A percentile compares a stretch with the other conserved stretches of the same genome.
Evolutionary conservation across 2,113 vertebrate genomes (phyloP).

Genomic region (Oncorhynchus mykiss): DNA sequence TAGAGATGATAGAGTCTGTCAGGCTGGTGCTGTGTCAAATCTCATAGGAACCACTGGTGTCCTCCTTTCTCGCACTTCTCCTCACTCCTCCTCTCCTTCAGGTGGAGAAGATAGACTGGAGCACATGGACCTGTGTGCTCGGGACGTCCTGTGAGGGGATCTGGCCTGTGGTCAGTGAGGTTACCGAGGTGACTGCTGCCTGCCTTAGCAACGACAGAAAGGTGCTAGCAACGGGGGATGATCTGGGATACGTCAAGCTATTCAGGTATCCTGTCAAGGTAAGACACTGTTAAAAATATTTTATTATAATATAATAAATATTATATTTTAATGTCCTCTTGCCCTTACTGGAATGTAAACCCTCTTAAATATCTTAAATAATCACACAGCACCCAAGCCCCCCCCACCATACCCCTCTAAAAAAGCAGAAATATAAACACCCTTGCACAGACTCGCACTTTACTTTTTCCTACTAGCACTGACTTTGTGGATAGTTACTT

Average conservation of each 20-base stretch:
- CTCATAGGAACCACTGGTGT: constrained; percentile 15
- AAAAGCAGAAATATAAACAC: too few species aligned
- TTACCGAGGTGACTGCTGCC: constrained; percentile 88
- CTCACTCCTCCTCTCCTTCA: constrained; percentile 44
- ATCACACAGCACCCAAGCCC: too few species aligned
- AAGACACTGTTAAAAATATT: constrained; percentile 47
- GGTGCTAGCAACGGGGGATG: constrained; percentile 93
- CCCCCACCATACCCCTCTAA: too few species aligned
- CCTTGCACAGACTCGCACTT: too few species aligned
- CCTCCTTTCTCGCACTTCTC: constrained; percentile 1
- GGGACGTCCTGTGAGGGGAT: constrained; percentile 91
- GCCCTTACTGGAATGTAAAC: not conserved
- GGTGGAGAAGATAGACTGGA: constrained; percentile 96
- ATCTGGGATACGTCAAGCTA: constrained; percentile 96
- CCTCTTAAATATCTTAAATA: too few species aligned
- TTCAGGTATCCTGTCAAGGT: constrained; percentile 95
- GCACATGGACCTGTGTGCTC: constrained; percentile 93
- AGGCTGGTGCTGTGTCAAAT: constrained; percentile 6
- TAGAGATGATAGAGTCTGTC: constrained; percentile 32
- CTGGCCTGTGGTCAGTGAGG: constrained; percentile 93
- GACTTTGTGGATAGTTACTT: too few species aligned
- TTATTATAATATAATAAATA: too few species aligned
- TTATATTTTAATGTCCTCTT: not conserved
- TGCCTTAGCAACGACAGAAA: constrained; percentile 88
- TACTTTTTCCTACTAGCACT: too few species aligned